Evolutionary conservation across 2,113 vertebrate species (phyloP).

Genomic region (Xiphophorus maculatus): DNA sequence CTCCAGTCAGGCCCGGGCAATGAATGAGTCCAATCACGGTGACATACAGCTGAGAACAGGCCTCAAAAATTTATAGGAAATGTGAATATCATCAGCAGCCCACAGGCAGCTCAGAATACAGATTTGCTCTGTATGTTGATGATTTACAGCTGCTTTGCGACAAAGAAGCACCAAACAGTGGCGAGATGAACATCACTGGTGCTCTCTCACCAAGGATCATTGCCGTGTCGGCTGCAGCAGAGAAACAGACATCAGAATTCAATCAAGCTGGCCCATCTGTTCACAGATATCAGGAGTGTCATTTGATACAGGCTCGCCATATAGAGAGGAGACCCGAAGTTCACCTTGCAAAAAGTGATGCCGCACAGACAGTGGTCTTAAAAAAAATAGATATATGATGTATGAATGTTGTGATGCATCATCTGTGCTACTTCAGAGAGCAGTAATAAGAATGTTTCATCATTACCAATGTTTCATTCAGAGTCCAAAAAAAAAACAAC

Average conservation of each 20-base stretch:
- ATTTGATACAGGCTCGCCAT: conserved; percentile 68
- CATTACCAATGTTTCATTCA: conserved; percentile 8
- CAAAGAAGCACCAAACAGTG: conserved; percentile 48
- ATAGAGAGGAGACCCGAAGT: conserved; percentile 67
- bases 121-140: conserved; percentile 41
- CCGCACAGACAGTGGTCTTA: conserved; percentile 53
- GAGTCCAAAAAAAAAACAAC: too few relatives aligned
- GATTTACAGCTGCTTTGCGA: conserved; percentile 59
- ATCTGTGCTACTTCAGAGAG: conserved; percentile 50
- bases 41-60: conserved; percentile 53
- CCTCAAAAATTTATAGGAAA: conserved; percentile 57
- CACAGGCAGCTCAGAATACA: conserved; percentile 35
- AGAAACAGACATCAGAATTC: conserved; percentile 71
- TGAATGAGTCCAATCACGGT: conserved; percentile 63
- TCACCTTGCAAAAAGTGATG: conserved; percentile 76
- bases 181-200: conserved; percentile 51
- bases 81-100: conserved; percentile 65
- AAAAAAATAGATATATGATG: conserved; percentile 58
- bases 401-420: conserved; percentile 66
- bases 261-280: conserved; percentile 71
- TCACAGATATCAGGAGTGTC: conserved; percentile 68
- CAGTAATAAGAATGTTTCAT: conserved; percentile 33
- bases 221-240: conserved; percentile 34
- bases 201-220: conserved; percentile 54
- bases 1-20: conserved; percentile 53